phyloP scores from a whole-genome alignment of 2,113 vertebrate species.

The Indicator maculatus region DNA sequence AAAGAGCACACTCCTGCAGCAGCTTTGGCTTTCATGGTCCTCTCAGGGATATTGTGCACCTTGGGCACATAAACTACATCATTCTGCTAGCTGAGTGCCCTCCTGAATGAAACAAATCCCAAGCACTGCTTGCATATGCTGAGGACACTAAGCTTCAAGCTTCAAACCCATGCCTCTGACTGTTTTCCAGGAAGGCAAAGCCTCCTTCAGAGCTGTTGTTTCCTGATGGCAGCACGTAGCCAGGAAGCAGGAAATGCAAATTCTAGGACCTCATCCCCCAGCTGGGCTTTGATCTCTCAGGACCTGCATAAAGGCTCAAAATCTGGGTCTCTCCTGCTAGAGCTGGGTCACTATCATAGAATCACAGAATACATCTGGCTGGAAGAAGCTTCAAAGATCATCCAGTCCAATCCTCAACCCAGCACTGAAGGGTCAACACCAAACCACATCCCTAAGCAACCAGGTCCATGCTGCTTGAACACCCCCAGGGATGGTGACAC shows the following conservation, averaged over 20 bases:
- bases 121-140: neutral
- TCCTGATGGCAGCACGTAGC: neutral
- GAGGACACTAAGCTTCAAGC: neutral
- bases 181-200: neutral
- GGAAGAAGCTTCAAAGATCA: too few relatives aligned
- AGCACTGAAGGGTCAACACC: too few relatives aligned
- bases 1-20: neutral
- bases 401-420: too few relatives aligned
- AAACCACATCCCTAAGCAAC: too few relatives aligned
- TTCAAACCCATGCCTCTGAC: neutral
- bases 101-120: neutral
- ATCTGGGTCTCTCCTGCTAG: neutral
- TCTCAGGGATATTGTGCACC: neutral
- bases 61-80: neutral
- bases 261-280: neutral
- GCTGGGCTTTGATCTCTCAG: neutral
- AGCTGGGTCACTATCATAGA: neutral
- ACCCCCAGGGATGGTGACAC: too few relatives aligned
- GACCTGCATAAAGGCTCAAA: neutral
- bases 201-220: neutral
- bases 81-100: neutral
- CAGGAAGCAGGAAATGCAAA: neutral
- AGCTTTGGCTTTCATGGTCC: slow-evolving; percentile 35
- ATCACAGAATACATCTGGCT: too few relatives aligned
- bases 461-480: too few relatives aligned